Evolutionary conservation across 2,888 invertebrate genomes (phyloP), one percentile per base, ranked within the genome.

Genomic region (Synanthedon myopaeformis): DNA sequence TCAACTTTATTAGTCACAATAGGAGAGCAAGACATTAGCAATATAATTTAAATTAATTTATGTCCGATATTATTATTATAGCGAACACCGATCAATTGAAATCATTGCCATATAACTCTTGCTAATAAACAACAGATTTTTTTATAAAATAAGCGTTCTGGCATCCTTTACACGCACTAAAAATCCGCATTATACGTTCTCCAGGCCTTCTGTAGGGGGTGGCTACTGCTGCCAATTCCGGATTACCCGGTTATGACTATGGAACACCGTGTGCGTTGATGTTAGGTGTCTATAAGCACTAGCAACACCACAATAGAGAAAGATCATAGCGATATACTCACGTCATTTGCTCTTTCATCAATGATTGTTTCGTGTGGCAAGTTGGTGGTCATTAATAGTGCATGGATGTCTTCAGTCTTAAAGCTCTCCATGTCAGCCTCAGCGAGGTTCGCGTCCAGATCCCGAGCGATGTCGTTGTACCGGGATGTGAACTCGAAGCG

Each of bases 351-450:
- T 67, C 84, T 77, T 61, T 85, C 83, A 67, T 85, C 82, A 55
- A 69, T 76, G 64, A 90, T 89, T 90, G 81, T 69, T 74, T 85
- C 92, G 63, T 92, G 92, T 54, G 93, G 94, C 70, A 93, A 85
- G 72, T 93, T 92, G 61, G 94, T 93, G 67, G 86, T 86, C 86
- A 87, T 82, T 59, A 96, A 90, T 68, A 96, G 88, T 61, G 94
- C 94, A 74, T 95, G 95, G 66, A 97, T 96, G 72, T 97, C 96
- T 82, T 96, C 94, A 19, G 96, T 94, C 63, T 93, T 91, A 83
- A 96, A 96, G 78, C 95, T 95, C 81, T 97, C 96, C 94, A 97
- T 97, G 82, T 97, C 97, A 55, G 96, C 96, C 82, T 97, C 96
- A 49, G 97, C 97, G 69, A 97, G 90, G 81, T 96, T 96, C 58